phyloP scores from a whole-genome alignment of 2,888 invertebrate species.

The Antitype chi region DNA sequence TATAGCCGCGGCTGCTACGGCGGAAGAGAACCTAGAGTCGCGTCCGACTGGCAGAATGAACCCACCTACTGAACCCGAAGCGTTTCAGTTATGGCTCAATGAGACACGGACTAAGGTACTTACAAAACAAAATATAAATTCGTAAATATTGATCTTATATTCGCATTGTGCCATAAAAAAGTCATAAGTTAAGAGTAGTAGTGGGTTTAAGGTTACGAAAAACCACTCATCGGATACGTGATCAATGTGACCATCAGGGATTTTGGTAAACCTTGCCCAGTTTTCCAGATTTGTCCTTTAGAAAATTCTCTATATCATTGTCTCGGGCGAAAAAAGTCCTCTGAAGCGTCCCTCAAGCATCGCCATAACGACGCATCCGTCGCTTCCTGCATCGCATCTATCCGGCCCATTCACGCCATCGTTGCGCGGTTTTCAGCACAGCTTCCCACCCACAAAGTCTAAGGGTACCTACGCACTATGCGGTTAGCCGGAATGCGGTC shows the following conservation, averaged over 20 bases:
- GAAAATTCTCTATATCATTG: background rate
- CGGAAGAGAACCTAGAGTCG: conserved; percentile 89
- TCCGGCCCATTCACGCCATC: background rate
- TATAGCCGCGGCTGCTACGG: conserved; percentile 92
- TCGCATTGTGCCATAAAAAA: background rate
- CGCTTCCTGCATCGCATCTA: background rate
- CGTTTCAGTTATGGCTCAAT: conserved; percentile 89
- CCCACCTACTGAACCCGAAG: conserved; percentile 86
- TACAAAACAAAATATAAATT: background rate
- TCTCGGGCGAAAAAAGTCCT: background rate
- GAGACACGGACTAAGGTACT: conserved; percentile 92
- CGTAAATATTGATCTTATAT: background rate
- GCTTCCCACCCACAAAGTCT: background rate
- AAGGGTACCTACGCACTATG: no score
- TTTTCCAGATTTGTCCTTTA: background rate
- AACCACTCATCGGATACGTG: background rate
- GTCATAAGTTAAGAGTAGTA: background rate
- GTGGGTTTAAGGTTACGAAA: background rate
- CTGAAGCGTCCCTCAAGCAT: background rate
- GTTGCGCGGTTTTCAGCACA: no score
- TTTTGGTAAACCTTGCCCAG: background rate
- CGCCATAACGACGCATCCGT: background rate
- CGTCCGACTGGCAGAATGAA: conserved; percentile 82
- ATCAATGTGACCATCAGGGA: background rate
- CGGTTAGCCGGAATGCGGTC: no score